A percentile compares a stretch with the other conserved stretches of the same genome.
Conservation (phyloP, 2,797 vertebrate species). For the Natrix natrix region DNA sequence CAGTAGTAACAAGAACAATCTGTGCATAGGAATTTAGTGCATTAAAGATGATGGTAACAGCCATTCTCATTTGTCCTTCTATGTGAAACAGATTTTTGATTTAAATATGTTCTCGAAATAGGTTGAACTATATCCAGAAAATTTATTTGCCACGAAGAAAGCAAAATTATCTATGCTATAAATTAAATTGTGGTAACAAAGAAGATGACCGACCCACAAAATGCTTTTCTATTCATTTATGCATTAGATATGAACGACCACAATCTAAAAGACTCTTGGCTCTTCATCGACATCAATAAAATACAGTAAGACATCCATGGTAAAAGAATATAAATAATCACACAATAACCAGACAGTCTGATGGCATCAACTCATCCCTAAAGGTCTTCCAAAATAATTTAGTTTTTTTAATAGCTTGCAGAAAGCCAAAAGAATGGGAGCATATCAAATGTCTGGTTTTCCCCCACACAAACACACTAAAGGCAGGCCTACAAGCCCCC, state of each 20-base stretch:
- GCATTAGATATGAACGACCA: neutral
- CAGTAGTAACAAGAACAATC: slow-evolving; percentile 73
- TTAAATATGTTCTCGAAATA: slow-evolving; percentile 63
- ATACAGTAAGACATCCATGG: neutral
- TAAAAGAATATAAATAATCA: neutral
- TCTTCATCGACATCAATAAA: neutral
- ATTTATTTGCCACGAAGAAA: slow-evolving; percentile 47
- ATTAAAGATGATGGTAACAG: slow-evolving; percentile 69
- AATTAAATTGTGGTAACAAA: slow-evolving; percentile 50
- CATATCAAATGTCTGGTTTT: neutral
- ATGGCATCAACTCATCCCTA: neutral
- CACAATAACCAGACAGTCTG: neutral
- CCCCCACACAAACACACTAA: neutral
- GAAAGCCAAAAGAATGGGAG: neutral
- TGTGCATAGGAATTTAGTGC: slow-evolving; percentile 71
- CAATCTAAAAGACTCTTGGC: neutral
- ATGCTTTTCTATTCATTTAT: slow-evolving; percentile 15
- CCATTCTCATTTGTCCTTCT: slow-evolving; percentile 76
- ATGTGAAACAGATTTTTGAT: slow-evolving; percentile 77
- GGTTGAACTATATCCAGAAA: slow-evolving; percentile 68
- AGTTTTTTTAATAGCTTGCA: neutral
- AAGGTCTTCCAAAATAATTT: neutral
- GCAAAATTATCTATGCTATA: slow-evolving; percentile 25
- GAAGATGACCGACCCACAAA: fast-evolving
- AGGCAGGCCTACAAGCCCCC: neutral